These are phyloP conservation scores for Aphis gossypii DNA, from an alignment of 1,140 invertebrate genomes.

Conservation along the genomic window DNA sequence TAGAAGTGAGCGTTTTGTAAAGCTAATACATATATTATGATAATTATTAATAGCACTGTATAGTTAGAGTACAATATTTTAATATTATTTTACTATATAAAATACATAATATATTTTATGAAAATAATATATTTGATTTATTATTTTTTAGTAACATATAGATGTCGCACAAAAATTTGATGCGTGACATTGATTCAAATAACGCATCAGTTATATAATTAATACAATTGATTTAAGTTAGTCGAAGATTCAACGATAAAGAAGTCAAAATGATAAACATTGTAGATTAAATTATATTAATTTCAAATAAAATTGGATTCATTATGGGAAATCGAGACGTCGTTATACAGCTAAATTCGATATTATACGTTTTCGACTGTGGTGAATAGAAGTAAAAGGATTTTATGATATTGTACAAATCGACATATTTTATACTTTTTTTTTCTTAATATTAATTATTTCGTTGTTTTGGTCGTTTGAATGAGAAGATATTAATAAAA, in stretches of 20 bases:
- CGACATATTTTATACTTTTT: background rate
- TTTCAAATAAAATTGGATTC: background rate
- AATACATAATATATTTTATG: background rate
- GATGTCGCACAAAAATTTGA: background rate
- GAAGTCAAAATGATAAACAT: background rate
- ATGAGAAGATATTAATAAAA: background rate
- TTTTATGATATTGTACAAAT: background rate
- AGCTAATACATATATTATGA: background rate
- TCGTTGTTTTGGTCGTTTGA: background rate
- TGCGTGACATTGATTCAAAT: background rate
- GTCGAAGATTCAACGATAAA: background rate
- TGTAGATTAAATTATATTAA: background rate
- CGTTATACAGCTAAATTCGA: background rate
- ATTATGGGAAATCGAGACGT: background rate
- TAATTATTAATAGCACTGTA: too few species aligned
- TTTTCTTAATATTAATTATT: background rate
- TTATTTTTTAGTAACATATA: background rate
- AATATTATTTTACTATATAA: background rate
- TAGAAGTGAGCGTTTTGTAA: background rate
- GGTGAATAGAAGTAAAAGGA: background rate
- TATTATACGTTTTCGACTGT: background rate
- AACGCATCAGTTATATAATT: background rate
- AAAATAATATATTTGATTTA: background rate
- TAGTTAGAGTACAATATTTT: too few species aligned
- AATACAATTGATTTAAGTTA: background rate